Percentiles rank a stretch among this genome's conserved stretches.
These are phyloP conservation scores for Acrossocheilus fasciatus DNA, from an alignment of 2,797 vertebrate species.

Conservation along the genomic window DNA sequence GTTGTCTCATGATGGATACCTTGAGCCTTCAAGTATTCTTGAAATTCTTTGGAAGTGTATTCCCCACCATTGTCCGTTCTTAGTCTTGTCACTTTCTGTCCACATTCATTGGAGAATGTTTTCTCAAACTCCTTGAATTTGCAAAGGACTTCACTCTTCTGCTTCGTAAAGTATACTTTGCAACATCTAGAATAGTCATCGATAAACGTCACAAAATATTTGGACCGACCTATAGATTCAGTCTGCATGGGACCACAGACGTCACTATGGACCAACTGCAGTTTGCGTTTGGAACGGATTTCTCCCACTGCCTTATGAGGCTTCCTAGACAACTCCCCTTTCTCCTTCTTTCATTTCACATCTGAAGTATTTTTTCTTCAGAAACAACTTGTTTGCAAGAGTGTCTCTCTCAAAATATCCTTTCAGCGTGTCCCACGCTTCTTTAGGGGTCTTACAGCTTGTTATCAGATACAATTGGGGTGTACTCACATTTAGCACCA, in stretches of 20 bases:
- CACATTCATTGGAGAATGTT: slow-evolving; percentile 2
- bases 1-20: slow-evolving; percentile 61
- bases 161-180: slow-evolving; percentile 19
- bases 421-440: slow-evolving; percentile 14
- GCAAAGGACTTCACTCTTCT: slow-evolving; percentile 40
- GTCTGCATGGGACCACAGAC: slow-evolving; percentile 62
- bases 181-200: slow-evolving; percentile 57
- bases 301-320: slow-evolving; percentile 48
- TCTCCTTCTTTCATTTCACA: slow-evolving; percentile 50
- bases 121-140: slow-evolving; percentile 49
- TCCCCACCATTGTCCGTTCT: slow-evolving; percentile 61
- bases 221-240: slow-evolving; percentile 40
- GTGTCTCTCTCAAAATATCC: slow-evolving; percentile 43
- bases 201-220: slow-evolving; percentile 64
- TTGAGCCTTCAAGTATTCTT: slow-evolving; percentile 62
- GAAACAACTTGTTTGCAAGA: slow-evolving; percentile 40
- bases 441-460: slow-evolving; percentile 21
- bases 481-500: slow-evolving; percentile 28
- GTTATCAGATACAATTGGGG: slow-evolving; percentile 34
- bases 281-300: slow-evolving; percentile 5
- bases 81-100: slow-evolving; percentile 3
- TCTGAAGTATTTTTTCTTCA: slow-evolving; percentile 46
- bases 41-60: slow-evolving; percentile 51
- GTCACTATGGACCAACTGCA: slow-evolving; percentile 63
- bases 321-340: slow-evolving; percentile 6